Evolutionary conservation across 2,113 vertebrate genomes (phyloP).

Genomic region (Alosa alosa): DNA sequence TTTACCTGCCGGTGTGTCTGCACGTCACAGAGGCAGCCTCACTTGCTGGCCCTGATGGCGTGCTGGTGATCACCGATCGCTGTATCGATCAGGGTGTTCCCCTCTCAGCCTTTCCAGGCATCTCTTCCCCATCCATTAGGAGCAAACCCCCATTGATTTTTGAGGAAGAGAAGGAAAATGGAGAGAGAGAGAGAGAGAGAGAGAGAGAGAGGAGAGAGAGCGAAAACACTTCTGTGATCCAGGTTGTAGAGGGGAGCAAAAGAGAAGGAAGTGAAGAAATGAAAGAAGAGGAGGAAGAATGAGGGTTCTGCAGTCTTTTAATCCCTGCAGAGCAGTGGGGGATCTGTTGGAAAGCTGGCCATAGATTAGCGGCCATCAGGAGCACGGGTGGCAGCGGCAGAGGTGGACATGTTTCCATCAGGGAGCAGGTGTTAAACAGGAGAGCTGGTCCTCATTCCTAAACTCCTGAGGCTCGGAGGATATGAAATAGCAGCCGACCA

Average conservation of each 20-base stretch:
- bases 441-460: neutral
- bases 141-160: constrained; percentile 30
- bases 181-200: neutral
- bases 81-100: constrained; percentile 24
- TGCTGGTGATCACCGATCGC: constrained; percentile 29
- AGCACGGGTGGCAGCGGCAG: neutral
- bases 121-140: constrained; percentile 33
- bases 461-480: neutral
- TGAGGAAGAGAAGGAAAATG: neutral
- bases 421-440: neutral
- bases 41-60: constrained; percentile 21
- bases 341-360: neutral
- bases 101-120: constrained; percentile 31
- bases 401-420: neutral
- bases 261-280: neutral
- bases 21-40: constrained; percentile 31
- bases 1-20: neutral
- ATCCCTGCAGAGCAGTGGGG: neutral
- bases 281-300: neutral
- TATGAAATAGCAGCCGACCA: neutral
- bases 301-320: neutral
- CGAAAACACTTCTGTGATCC: constrained; percentile 19
- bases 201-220: neutral
- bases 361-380: neutral
- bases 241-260: neutral